Evolutionary conservation across 2,113 vertebrate species (phyloP).

Genomic region (Physeter macrocephalus): DNA sequence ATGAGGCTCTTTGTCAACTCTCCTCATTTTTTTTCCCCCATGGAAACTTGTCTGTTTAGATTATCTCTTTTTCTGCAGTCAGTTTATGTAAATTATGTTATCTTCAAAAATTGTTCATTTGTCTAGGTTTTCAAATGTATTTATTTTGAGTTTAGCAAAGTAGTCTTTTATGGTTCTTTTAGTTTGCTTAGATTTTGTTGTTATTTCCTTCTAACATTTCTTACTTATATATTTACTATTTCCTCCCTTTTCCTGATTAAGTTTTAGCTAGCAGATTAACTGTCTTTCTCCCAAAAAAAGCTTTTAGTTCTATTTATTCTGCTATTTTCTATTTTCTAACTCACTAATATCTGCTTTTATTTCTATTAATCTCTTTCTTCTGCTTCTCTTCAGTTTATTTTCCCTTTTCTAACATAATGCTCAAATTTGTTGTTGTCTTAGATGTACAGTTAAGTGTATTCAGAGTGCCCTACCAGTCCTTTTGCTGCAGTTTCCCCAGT

Average conservation of each 20-base stretch:
- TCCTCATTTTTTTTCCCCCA: neutral
- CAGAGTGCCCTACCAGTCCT: neutral
- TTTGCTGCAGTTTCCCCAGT: neutral
- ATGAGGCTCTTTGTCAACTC: neutral
- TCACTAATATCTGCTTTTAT: neutral
- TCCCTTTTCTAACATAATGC: neutral
- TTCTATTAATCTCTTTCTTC: slow-evolving; percentile 7
- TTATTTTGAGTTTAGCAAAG: slow-evolving; percentile 23
- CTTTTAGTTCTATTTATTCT: slow-evolving; percentile 43
- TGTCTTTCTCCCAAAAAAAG: neutral
- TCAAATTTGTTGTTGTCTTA: neutral
- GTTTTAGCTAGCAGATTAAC: neutral
- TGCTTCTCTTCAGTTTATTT: neutral
- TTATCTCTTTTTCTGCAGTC: slow-evolving; percentile 19
- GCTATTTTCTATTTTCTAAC: neutral
- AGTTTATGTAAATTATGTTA: slow-evolving; percentile 3
- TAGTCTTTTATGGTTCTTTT: slow-evolving; percentile 21
- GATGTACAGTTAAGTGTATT: neutral
- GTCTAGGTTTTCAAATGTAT: neutral
- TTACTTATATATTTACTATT: neutral
- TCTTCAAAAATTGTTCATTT: neutral
- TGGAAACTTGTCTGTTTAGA: neutral
- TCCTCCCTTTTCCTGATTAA: neutral
- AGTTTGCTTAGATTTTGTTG: slow-evolving; percentile 30
- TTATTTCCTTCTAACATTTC: neutral